Conservation (phyloP, 2,113 vertebrate species). For the Indicator maculatus region DNA sequence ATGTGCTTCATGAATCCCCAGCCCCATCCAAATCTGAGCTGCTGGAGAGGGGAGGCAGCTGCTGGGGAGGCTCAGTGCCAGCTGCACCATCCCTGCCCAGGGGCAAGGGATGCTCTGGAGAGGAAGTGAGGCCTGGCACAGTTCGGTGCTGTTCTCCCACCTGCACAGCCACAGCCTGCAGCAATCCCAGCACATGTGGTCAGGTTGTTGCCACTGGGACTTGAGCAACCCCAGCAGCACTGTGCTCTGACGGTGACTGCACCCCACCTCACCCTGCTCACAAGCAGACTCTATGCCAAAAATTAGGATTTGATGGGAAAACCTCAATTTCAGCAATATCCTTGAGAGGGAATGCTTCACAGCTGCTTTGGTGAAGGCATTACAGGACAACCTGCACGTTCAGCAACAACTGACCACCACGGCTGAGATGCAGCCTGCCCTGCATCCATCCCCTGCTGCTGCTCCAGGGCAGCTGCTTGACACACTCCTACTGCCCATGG, state of each 20-base stretch:
- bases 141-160: accelerated
- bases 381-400: neutral
- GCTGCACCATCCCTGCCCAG: accelerated
- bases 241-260: accelerated
- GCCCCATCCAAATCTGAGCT: neutral
- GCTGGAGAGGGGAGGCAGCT: neutral
- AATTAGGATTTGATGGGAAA: neutral
- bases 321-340: neutral
- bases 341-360: neutral
- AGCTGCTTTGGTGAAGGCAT: neutral
- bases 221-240: accelerated
- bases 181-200: neutral
- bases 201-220: accelerated
- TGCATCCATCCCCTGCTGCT: neutral
- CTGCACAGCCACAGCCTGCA: neutral
- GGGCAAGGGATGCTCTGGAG: accelerated
- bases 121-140: neutral
- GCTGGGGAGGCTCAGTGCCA: accelerated
- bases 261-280: neutral
- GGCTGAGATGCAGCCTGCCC: neutral
- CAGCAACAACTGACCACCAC: neutral
- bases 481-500: accelerated
- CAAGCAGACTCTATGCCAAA: neutral
- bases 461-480: neutral
- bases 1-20: neutral